Base-by-base conservation (phyloP, 2,113 vertebrate species). In the Suncus etruscus region DNA sequence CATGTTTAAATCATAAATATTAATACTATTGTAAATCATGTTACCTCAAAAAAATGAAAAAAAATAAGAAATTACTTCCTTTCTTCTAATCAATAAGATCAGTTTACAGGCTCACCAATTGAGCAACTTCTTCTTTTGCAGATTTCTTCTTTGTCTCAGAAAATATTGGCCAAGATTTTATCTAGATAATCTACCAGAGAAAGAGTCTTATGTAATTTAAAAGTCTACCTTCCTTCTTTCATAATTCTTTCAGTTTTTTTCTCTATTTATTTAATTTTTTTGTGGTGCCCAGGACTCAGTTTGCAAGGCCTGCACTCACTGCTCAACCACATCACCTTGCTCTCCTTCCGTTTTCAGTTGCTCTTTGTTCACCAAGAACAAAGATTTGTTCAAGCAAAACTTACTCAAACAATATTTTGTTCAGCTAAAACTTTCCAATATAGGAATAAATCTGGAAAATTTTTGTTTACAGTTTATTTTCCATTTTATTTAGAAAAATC, bases 81-180 rank as follows among this genome's bases (percentile, higher is more conserved):
- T 83, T 85, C 61, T 54, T 92, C n/a, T 90, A 94, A 92, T 80
- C 86, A 82, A 45, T 48, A 58, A 39, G 58, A 66, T 73, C 79
- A 45, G 51, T 18, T 66, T 63, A 83, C 8, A 6, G 45, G 14
- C 29, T 83, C 68, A 92, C 94, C 92, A 77, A 91, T 29, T 66
- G 39, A 15, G 80, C 78, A 77, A 92, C 65, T 54, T 94, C 78
- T 92, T 94, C 92, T 91, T 93, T 74, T 83, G 18, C 58, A 80
- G 48, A 61, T 94, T 92, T 90, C 91, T 90, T 63, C 82, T 88
- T 83, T 51, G n/a, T 90, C n/a, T 83, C n/a, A 58, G 50, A 50
- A 76, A 54, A 61, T 20, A 75, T 65, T 89, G 58, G 72, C 6
- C 47, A 32, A 47, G 93, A 29, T 25, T 68, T 83, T 6, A 91